Evolutionary conservation across 2,797 vertebrate species (phyloP), one percentile per base, ranked within the genome.

Genomic region (Alosa sapidissima): DNA sequence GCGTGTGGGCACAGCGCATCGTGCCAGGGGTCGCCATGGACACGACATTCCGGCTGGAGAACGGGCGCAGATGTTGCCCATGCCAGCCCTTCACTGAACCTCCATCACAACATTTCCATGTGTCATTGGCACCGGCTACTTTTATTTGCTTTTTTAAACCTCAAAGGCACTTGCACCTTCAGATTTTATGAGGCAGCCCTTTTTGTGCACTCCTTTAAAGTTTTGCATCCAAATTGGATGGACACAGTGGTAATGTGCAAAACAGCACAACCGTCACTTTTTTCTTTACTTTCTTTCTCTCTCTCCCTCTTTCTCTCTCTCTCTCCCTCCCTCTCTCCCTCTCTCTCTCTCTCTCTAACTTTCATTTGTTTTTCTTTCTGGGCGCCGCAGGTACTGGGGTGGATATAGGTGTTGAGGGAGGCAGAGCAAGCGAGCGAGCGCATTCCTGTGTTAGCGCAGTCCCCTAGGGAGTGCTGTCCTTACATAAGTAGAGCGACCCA

Each of bases 401-500:
- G 68, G 28, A 36, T 75, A 11, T 75, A 36, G 33, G 68, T 75
- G 68, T 45, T 36, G 33, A 45, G 68, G 41, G 4, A 36, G 68
- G 68, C 33, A 41, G 68, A 72, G 65, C 28, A 33, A 41, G 33
- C 33, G 11, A 41, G 33, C 33, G 28, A 72, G 24, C 28, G 11
- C 11, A 9, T 75, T 75, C 36, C 33, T 75, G 68, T 75, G 68
- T 45, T 75, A 45, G 68, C 14, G 68, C 16, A 21, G 36, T 78
- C 72, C 36, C 72, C 16, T 47, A 78, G 72, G 36, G 72, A 78
- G 72, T 78, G 72, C 72, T 78, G 72, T 78, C 72, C 36, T 78
- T 78, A 47, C 72, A 78, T 78, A 78, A 78, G 72, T 78, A 47
- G 36, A 78, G 72, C 36, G 72, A 78, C 72, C 36, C 72, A 78